These are phyloP conservation scores for Lanius collurio DNA, from an alignment of 2,113 vertebrate species.

Conservation along the genomic window DNA sequence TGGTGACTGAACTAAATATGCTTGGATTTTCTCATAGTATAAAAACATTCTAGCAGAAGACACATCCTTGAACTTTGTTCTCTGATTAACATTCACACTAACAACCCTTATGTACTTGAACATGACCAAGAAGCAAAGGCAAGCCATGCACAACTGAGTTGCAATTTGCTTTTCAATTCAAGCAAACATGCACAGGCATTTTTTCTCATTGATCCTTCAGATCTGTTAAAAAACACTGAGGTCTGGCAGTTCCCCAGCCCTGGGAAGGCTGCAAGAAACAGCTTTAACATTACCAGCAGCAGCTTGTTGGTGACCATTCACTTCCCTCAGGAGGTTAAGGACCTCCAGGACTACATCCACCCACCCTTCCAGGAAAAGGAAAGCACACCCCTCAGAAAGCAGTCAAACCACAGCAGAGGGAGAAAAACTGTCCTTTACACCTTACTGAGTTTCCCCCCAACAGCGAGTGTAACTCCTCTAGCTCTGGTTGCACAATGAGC, in stretches of 20 bases:
- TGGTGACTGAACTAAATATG: neutral
- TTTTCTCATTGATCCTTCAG: neutral
- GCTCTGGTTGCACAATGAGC: neutral
- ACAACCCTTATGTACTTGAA: neutral
- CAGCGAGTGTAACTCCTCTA: neutral
- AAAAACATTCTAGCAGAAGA: neutral
- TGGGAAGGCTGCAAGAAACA: neutral
- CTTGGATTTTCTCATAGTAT: neutral
- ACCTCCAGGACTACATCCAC: neutral
- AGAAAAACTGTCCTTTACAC: neutral
- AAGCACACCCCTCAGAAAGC: neutral
- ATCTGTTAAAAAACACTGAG: constrained; percentile 1
- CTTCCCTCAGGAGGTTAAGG: neutral
- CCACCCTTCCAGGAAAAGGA: neutral
- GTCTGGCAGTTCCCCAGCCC: constrained; percentile 8
- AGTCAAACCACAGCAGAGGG: neutral
- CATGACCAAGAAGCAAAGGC: neutral
- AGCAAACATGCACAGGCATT: neutral
- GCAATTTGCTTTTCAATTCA: constrained; percentile 1
- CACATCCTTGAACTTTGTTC: neutral
- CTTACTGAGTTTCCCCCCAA: neutral
- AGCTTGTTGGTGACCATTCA: neutral
- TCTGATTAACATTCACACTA: neutral
- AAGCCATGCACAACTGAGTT: neutral
- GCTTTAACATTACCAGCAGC: neutral